Conservation (phyloP, 1,140 invertebrate species). For the Tetramorium simillimum region DNA sequence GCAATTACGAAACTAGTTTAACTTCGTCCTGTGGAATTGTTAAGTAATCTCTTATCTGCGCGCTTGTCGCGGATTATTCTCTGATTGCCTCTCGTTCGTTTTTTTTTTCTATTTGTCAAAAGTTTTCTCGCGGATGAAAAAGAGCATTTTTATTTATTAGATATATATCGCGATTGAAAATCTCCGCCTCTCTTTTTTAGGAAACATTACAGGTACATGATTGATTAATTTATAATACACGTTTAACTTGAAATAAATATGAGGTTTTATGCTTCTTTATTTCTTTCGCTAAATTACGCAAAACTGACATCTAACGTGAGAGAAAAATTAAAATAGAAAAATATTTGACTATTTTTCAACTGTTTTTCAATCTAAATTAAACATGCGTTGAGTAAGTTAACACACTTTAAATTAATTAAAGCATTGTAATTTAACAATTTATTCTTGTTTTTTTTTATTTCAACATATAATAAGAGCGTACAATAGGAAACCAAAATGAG, state of each 20-base stretch:
- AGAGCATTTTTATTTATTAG: neutral
- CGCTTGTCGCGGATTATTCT: constrained; percentile 10
- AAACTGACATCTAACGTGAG: neutral
- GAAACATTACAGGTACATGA: neutral
- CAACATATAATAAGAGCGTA: neutral
- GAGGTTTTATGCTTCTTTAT: too few relatives aligned
- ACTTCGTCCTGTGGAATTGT: constrained; percentile 57
- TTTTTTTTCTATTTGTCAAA: neutral
- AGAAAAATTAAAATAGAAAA: neutral
- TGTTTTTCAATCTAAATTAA: too few relatives aligned
- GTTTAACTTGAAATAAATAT: neutral
- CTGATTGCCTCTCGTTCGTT: neutral
- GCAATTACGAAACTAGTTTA: constrained; percentile 65
- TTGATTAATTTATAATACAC: neutral
- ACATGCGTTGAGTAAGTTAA: neutral
- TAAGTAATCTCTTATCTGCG: constrained; percentile 46
- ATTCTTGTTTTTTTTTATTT: neutral
- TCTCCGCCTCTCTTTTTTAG: neutral
- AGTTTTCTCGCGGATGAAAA: neutral
- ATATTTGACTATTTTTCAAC: neutral
- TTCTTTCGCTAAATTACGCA: neutral
- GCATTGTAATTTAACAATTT: neutral
- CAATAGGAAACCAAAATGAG: neutral
- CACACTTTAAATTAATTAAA: neutral
- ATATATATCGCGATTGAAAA: neutral